Evolutionary conservation across 2,888 invertebrate genomes (phyloP), one percentile per base, ranked within the genome.

Genomic region (Microctonus aethiopoides): DNA sequence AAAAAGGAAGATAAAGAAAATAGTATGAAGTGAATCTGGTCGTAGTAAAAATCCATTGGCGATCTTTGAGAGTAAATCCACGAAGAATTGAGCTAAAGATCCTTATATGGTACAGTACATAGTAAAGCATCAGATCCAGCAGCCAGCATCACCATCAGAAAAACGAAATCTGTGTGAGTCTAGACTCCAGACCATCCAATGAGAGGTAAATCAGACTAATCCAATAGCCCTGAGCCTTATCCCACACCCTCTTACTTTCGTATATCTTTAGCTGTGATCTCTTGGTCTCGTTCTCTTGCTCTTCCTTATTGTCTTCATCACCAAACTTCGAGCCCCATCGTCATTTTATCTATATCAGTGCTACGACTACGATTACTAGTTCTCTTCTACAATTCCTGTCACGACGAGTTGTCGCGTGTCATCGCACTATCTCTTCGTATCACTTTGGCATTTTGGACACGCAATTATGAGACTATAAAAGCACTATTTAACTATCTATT

Each of bases 381-480:
- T 29, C 36, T 36, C 20, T 10, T n/a, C 36, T 16, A 20, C 59
- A 66, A 26, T 39, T 26, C 57, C 36, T 54, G 54, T 66, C 39
- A 24, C 36, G 39, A 57, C 39, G 36, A 52, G 34, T 67, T 57
- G 13, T n/a, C n/a, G 60, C 32, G 32, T 16, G 46, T 24, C n/a
- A 24, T 61, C 26, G 16, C 24, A 26, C 41, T 63, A 32, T 61
- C 67, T 67, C 61, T 60, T 67, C 61, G 67, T 52, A 61, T 39
- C 61, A 61, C 64, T 67, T 67, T 11, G 61, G 29, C 51, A 56
- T 61, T 66, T 71, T 67, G 73, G 77, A 76, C 75, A 79, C 73
- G 78, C 79, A 79, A 78, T 78, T 77, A 79, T 78, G 67, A 72
- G 73, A 64, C 72, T 67, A 5, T 46, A 71, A 72, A 54, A 67